Evolutionary conservation across 1,140 invertebrate genomes (phyloP).

Genomic region (Lucilia cuprina): DNA sequence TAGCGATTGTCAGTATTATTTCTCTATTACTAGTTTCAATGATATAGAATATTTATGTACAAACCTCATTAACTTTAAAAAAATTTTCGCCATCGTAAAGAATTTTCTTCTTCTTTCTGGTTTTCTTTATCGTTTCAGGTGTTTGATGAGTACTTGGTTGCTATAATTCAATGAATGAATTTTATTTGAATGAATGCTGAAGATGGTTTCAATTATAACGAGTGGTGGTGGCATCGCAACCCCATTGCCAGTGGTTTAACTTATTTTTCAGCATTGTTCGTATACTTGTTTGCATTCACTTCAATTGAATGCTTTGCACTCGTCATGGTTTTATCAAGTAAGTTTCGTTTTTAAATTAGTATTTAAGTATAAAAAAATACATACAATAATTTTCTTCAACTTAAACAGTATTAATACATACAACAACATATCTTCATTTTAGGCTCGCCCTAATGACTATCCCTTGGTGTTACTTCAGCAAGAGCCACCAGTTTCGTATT

Average conservation of each 20-base stretch:
- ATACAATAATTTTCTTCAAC: too few relatives aligned
- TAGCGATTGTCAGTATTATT: too few relatives aligned
- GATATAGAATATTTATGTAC: too few relatives aligned
- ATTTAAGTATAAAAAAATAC: too few relatives aligned
- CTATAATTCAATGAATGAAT: constrained; percentile 46
- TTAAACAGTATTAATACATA: too few relatives aligned
- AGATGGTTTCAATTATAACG: constrained; percentile 84
- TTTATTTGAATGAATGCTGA: constrained; percentile 73
- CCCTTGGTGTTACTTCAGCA: constrained; percentile 68
- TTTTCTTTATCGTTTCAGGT: constrained; percentile 49
- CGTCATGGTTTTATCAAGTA: constrained; percentile 82
- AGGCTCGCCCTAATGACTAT: constrained; percentile 84
- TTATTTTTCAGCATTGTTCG: constrained; percentile 68
- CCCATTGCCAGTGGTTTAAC: constrained; percentile 65
- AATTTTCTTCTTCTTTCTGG: too few relatives aligned
- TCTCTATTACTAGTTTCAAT: too few relatives aligned
- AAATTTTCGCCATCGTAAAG: too few relatives aligned
- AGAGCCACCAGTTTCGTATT: constrained; percentile 80
- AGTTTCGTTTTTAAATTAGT: background rate
- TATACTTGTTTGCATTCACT: constrained; percentile 77
- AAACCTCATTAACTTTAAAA: too few relatives aligned
- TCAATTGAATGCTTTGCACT: constrained; percentile 72
- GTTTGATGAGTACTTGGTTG: constrained; percentile 51
- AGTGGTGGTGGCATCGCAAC: constrained; percentile 78
- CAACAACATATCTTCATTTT: too few relatives aligned